Percentiles rank a stretch among this genome's conserved stretches.
phyloP scores from a whole-genome alignment of 2,113 vertebrate species.

The Heterochromis multidens region DNA sequence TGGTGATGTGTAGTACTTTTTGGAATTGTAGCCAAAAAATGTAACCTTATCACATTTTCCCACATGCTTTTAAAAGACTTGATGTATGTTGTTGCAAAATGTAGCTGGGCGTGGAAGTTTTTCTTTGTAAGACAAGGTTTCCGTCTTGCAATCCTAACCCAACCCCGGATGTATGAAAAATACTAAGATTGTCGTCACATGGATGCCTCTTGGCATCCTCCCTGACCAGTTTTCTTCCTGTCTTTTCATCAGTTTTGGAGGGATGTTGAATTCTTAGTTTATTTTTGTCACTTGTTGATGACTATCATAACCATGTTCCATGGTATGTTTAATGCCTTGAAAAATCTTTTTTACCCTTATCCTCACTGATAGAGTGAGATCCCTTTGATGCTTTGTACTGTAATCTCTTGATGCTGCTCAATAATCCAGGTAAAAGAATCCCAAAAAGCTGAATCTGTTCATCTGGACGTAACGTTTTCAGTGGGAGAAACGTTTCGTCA shows the following conservation, averaged over 20 bases:
- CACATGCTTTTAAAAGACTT: not conserved
- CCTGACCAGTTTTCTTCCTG: not conserved
- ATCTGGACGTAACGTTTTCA: too few species aligned
- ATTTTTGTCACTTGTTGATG: not conserved
- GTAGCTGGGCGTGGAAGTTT: not conserved
- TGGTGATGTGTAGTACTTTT: not conserved
- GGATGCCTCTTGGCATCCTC: not conserved
- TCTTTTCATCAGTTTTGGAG: not conserved
- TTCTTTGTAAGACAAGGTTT: not conserved
- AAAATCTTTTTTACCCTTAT: not conserved
- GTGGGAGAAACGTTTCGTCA: too few species aligned
- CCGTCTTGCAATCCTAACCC: not conserved
- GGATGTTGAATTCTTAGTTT: not conserved
- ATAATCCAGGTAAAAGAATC: too few species aligned
- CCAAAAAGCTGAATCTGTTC: too few species aligned
- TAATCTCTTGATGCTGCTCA: too few species aligned
- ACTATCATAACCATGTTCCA: not conserved
- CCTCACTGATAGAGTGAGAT: not conserved
- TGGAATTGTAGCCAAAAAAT: not conserved
- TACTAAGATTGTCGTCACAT: not conserved
- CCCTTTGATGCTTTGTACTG: not conserved
- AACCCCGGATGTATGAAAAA: not conserved
- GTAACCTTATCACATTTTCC: not conserved
- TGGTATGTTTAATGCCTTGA: not conserved
- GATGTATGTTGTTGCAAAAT: not conserved